A percentile compares a stretch with the other conserved stretches of the same genome.
phyloP scores from a whole-genome alignment of 2,888 invertebrate species.

The Phragmatobia fuliginosa region DNA sequence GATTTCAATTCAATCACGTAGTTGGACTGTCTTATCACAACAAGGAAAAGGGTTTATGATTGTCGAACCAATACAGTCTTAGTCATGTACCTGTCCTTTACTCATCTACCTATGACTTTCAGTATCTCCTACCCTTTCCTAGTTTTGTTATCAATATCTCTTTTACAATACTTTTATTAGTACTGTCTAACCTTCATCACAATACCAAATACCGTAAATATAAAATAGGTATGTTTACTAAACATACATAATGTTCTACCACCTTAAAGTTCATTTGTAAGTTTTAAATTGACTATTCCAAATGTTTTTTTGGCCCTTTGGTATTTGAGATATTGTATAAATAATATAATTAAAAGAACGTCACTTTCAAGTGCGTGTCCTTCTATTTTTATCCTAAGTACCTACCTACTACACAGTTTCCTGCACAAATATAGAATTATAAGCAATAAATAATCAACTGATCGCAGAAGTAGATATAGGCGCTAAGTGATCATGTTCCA shows the following conservation, averaged over 20 bases:
- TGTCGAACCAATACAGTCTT: neutral
- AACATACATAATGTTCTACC: no score
- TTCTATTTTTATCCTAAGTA: neutral
- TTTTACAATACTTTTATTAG: no score
- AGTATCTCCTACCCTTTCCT: no score
- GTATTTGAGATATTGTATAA: neutral
- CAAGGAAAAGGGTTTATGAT: neutral
- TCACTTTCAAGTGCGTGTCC: neutral
- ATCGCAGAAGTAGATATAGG: neutral
- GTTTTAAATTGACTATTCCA: neutral
- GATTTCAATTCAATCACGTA: neutral
- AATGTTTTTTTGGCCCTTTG: neutral
- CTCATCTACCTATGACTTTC: neutral
- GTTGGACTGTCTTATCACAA: neutral
- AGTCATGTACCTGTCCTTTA: no score
- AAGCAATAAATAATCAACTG: conserved; percentile 7
- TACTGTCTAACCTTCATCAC: no score
- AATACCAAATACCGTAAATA: no score
- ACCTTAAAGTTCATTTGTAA: no score
- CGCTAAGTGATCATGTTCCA: neutral
- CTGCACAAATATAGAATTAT: neutral
- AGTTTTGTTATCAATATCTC: no score
- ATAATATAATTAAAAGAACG: neutral
- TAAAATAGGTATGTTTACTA: no score
- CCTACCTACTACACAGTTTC: neutral